Base-by-base conservation (phyloP, 1,140 invertebrate species). In the Heliconius hewitsoni region DNA sequence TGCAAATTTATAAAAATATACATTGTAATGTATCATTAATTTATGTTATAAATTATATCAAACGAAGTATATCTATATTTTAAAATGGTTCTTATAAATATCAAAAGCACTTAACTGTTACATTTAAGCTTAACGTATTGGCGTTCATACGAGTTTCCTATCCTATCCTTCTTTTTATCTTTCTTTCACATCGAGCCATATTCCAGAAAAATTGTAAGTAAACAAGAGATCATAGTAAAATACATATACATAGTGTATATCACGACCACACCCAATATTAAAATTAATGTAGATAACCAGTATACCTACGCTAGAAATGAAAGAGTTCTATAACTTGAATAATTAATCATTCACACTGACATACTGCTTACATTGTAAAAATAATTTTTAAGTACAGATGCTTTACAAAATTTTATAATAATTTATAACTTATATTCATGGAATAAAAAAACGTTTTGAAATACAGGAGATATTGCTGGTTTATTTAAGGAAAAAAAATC, bases 161-260 rank as follows among this genome's bases (percentile, higher is more conserved):
- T 80, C 85, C 87, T 85, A 84, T 82, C 83, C 83, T 78, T 82
- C 82, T 78, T 81, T 80, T 77, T 60, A 66, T 66, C 60, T 6
- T 27, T 66, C 60, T 13, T 66, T 30, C 60, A 66, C 27, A 66
- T 81, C 85, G 71, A 84, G 82, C 89, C 89, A 82, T 90, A 93
- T 94, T 94, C 86, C 93, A 93, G 91, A 88, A 88, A 94, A 94
- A 94, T 93, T 94, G 93, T 93, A 93, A 94, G 84, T 87, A 92
- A 94, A 94, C 88, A 81, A 87, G 91, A 91, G 90, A 93, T 93
- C 91, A 91, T 91, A 78, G 82, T 86, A 90, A 88, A 90, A 87
- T 88, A 91, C 88, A 85, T 79, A 79, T 88, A 87, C 60, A 80
- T 84, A 13, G 42, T 46, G 82, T 91, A 81, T 84, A 83, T 91